Base-by-base conservation (phyloP, 2,113 vertebrate genomes). In the Manacus vitellinus region DNA sequence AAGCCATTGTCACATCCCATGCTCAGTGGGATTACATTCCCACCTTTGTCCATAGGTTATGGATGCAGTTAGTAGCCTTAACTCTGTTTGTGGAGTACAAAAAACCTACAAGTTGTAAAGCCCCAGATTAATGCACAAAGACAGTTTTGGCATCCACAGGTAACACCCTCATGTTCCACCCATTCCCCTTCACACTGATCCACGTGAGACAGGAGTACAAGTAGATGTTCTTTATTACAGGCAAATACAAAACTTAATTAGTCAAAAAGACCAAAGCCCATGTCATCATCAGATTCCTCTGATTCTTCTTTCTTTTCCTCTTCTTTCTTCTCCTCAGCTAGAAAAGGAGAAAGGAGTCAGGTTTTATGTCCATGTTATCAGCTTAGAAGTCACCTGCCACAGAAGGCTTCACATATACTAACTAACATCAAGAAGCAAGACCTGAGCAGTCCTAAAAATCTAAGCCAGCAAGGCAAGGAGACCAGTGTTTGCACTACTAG, bases 181-280 rank as follows among this genome's bases (percentile, higher is more conserved):
- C 19, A 1, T 33, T 17, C 10, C 56, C 46, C 37, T 44, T 35
- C 39, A 28, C n/a, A 14, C 3, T 4, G n/a, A 41, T 23, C 44
- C 58, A 33, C 1, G 0, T 4, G 14, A 46, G 6, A 62, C 44
- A 25, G 0, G 0, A 74, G 3, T 49, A 84, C 39, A 61, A 39
- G 41, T 1, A 17, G 6, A 10, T 61, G 84, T 12, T 91, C 83
- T 98, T 98, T 98, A 98, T 98, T 98, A 80, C 75, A 86, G 94
- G 49, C 56, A 72, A 94, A 96, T 96, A 97, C 94, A 98, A 96
- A 98, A 98, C 31, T 30, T 93, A 10, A 15, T 97, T 99, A 99
- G 97, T 99, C 99, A 92, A 99, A 99, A 94, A 99, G 99, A 98
- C 99, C 99, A 93, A 99, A 99, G 97, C 99, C 99, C 99, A 99